A percentile compares a stretch with the other conserved stretches of the same genome.
Evolutionary conservation across 2,888 invertebrate genomes (phyloP).

Genomic region (Conops quadrifasciatus): DNA sequence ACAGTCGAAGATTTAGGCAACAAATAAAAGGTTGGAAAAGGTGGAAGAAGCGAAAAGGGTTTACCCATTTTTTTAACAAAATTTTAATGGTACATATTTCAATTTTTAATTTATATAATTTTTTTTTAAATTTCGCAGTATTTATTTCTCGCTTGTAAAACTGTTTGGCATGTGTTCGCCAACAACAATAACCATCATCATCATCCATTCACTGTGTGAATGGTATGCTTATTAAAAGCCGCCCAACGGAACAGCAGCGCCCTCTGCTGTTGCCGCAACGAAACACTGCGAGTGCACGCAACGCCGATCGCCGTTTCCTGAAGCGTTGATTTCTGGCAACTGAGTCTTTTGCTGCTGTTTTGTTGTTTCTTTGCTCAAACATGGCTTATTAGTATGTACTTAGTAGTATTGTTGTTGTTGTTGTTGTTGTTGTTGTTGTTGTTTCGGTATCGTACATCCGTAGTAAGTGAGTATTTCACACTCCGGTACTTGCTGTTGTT

Average conservation of each 20-base stretch:
- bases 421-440: too few relatives aligned
- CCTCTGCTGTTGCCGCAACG: background rate
- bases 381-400: too few relatives aligned
- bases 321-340: too few relatives aligned
- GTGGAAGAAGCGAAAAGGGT: background rate
- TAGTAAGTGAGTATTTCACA: too few relatives aligned
- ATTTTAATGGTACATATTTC: too few relatives aligned
- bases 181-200: slow-evolving; percentile 1
- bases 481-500: too few relatives aligned
- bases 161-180: background rate
- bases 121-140: too few relatives aligned
- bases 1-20: background rate
- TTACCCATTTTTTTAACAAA: too few relatives aligned
- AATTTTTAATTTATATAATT: too few relatives aligned
- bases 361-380: too few relatives aligned
- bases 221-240: slow-evolving; percentile 4
- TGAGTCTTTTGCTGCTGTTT: too few relatives aligned
- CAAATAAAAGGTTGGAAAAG: background rate
- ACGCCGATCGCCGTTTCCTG: slow-evolving; percentile 17
- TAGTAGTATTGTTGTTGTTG: slow-evolving; percentile 30
- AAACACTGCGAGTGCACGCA: background rate
- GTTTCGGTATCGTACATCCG: too few relatives aligned
- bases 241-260: slow-evolving; percentile 8
- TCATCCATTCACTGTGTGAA: background rate
- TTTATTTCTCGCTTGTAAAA: background rate